Percentiles rank a stretch among this genome's conserved stretches.
Conservation (phyloP, 2,888 invertebrate species). For the Polia nebulosa region DNA sequence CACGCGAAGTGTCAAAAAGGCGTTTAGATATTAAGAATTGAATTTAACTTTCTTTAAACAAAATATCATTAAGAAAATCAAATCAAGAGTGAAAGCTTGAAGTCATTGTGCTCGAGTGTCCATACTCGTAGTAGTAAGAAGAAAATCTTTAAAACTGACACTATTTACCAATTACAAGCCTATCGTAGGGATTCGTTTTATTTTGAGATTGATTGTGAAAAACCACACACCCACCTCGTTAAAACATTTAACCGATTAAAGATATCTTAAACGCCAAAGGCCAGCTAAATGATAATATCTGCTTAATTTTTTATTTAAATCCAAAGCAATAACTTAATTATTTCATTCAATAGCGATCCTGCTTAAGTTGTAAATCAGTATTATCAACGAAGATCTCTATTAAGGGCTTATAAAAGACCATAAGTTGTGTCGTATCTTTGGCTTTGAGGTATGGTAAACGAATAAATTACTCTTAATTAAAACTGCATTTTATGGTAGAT, state of each 20-base stretch:
- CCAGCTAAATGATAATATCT: constrained; percentile 14
- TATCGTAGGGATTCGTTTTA: not conserved
- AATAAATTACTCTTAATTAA: constrained; percentile 70
- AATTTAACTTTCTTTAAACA: too few relatives aligned
- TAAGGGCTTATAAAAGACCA: constrained; percentile 71
- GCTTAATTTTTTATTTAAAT: constrained; percentile 30
- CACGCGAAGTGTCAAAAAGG: too few relatives aligned
- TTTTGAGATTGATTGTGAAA: not conserved
- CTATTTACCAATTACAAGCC: not conserved
- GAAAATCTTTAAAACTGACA: too few relatives aligned
- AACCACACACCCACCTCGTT: constrained; percentile 10
- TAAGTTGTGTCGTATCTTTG: constrained; percentile 75
- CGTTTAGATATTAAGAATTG: too few relatives aligned
- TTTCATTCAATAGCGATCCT: constrained; percentile 48
- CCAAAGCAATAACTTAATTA: constrained; percentile 47
- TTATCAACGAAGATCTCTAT: constrained; percentile 69
- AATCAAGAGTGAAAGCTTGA: too few relatives aligned
- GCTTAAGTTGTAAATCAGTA: constrained; percentile 55
- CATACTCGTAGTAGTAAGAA: too few relatives aligned
- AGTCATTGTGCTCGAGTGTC: too few relatives aligned
- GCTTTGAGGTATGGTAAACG: constrained; percentile 68
- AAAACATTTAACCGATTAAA: constrained; percentile 19
- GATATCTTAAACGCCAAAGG: constrained; percentile 10
- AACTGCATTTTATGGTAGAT: constrained; percentile 39
- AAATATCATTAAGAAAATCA: too few relatives aligned